Base-by-base conservation (phyloP, 2,888 invertebrate species). In the Acrocera orbiculus region DNA sequence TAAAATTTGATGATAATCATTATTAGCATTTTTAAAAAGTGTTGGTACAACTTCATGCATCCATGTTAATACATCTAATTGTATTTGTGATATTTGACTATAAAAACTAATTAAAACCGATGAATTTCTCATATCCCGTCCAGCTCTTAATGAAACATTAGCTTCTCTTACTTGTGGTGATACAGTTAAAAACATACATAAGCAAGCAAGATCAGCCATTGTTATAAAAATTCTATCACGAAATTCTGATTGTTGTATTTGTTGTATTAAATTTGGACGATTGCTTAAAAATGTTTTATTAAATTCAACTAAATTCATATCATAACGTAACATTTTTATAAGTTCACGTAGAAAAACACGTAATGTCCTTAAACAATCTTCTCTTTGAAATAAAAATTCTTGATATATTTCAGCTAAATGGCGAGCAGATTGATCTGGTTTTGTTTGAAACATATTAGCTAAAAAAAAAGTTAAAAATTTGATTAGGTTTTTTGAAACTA, bases 311-410 rank as follows among this genome's bases (percentile, higher is more conserved):
- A 92, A 67, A 51, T 80, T 81, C 30, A 86, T 72, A 50, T 81
- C 90, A 56, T 80, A 70, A 39, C 86, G 62, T 2, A 90, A 65
- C 31, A 81, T 78, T 11, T 92, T 73, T 31, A 87, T 81, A 40
- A 89, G 78, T 64, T 95, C 95, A 34, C 93, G 70, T 1, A 92
- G 64, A 40, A 95, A 66, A 5, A 81, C 77, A 3, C 93, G 70
- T 44, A 95, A 58, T 2, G 90, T 81, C 2, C 89, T 70, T 38
- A 90, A 63, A 57, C 86, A 92, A 58, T 95, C 95, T 44, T 95
- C 95, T 11, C 82, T 70, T 37, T 82, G 80, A 42, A 82, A 66
- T 25, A 95, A 60, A 44, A 92, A 64, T 56, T 93, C 92, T 66
- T 83, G 67, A 47, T 70, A 86, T 14, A 86, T 83, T 53, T 83